Percentiles rank a stretch among this genome's conserved stretches.
Conservation (phyloP, 2,113 vertebrate genomes). For the Otocyon megalotis region DNA sequence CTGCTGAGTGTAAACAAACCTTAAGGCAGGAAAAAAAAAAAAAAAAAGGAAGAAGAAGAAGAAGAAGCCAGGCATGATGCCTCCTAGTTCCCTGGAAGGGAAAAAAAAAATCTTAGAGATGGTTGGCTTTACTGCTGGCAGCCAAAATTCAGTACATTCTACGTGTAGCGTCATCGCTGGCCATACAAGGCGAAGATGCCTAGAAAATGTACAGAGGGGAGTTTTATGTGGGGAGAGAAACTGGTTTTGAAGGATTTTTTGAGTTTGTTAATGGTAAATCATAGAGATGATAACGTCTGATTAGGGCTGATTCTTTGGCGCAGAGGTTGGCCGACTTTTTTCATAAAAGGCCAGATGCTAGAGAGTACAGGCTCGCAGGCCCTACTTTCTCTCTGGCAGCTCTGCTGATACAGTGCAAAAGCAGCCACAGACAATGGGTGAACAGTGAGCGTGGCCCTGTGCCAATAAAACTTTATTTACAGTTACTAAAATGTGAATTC, state of each 20-base stretch:
- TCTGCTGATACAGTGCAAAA: not conserved
- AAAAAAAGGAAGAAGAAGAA: not conserved
- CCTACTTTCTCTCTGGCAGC: not conserved
- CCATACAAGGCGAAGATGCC: not conserved
- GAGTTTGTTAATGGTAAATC: not conserved
- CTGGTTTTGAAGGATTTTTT: not conserved
- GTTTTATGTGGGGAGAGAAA: not conserved
- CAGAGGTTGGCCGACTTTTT: not conserved
- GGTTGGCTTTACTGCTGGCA: not conserved
- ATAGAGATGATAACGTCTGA: not conserved
- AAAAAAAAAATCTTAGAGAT: slow-evolving; percentile 47
- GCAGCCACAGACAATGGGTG: not conserved
- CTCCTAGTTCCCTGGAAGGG: slow-evolving; percentile 51
- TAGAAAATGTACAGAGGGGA: not conserved
- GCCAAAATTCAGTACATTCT: slow-evolving; percentile 24
- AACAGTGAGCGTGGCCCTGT: not conserved
- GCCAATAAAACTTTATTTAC: slow-evolving; percentile 57
- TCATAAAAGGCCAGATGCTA: not conserved
- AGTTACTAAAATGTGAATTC: not conserved
- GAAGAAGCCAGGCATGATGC: not conserved
- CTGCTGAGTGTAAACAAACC: slow-evolving; percentile 79
- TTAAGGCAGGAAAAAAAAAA: slow-evolving; percentile 55
- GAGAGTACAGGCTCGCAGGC: not conserved
- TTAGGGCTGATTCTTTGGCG: not conserved
- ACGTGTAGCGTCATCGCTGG: accelerated